phyloP scores from a whole-genome alignment of 2,797 vertebrate species.

The Chaunax sp. region DNA sequence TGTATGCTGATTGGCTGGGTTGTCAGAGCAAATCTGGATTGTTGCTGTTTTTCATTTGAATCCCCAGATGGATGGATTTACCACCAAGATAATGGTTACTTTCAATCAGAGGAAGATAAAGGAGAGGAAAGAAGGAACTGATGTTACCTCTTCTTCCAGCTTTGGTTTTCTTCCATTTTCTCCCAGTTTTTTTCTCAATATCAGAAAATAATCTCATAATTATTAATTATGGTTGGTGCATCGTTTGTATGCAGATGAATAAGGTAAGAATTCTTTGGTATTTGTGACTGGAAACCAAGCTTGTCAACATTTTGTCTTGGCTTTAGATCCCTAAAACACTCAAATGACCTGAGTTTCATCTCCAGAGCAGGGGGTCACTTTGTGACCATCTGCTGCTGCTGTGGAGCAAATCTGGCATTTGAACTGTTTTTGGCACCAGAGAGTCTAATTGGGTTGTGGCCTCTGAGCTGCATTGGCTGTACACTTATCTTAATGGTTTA shows the following conservation, averaged over 20 bases:
- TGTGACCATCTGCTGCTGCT: conserved; percentile 45
- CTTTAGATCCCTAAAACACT: background rate
- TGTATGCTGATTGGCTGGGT: background rate
- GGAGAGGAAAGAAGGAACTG: no score
- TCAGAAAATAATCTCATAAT: no score
- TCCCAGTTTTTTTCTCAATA: no score
- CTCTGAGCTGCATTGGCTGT: background rate
- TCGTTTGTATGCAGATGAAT: no score
- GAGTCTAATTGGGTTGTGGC: conserved; percentile 21
- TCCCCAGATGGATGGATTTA: background rate
- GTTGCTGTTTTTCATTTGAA: background rate
- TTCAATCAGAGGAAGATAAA: no score
- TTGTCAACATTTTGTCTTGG: no score
- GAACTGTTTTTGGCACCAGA: conserved; percentile 7
- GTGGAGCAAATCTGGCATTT: conserved; percentile 16
- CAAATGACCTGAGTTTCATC: background rate
- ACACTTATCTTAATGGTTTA: background rate
- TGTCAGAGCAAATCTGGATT: background rate
- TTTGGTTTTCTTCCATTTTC: no score
- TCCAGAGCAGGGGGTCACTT: background rate
- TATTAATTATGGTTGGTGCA: no score
- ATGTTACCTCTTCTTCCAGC: no score
- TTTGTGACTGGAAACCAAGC: no score
- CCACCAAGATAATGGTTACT: no score
- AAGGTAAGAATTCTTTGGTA: no score